Evolutionary conservation across 2,888 invertebrate genomes (phyloP), one percentile per base, ranked within the genome.

Genomic region (Melipona bicolor): DNA sequence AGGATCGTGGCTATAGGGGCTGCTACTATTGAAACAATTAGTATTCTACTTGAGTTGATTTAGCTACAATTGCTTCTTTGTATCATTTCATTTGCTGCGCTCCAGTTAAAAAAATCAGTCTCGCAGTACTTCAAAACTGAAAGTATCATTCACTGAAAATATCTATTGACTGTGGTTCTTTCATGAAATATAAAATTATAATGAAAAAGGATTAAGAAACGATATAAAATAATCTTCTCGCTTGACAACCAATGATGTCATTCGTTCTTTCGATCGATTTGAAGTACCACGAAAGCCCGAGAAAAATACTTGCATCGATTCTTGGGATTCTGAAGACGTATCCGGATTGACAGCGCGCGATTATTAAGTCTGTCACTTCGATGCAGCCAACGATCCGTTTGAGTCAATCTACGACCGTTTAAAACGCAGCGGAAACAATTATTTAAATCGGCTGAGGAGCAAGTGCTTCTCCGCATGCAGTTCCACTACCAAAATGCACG

Each of bases 271-370:
- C 49, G 27, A 19, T 6, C 50, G 21, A 27, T 27, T 73, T 83
- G 27, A 36, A 17, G 21, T 49, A 54, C 19, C 36, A 19, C 56
- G 13, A 59, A 72, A 69, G 61, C 19, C 62, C 24, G 9, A 36
- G 21, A 19, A 9, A 69, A 73, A 64, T 77, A 59, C 67, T 79
- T 67, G 79, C 76, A 79, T 80, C 84, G 86, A 81, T 87, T 86
- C 86, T 54, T 24, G 32, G 50, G 61, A 71, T 77, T 72, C 52
- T 77, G 50, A 54, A 62, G 82, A 59, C 79, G 61, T 69, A 83
- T 86, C 77, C 32, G 4, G 50, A 54, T 64, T 59, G 36, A 77
- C 79, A 69, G 13, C 62, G 15, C 24, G 65, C 36, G 77, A 84
- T 83, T 86, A 81, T 75, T 86, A 83, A 85, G 21, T 15, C 49